Evolutionary conservation across 2,113 vertebrate genomes (phyloP).

Genomic region (Oenanthe melanoleuca): DNA sequence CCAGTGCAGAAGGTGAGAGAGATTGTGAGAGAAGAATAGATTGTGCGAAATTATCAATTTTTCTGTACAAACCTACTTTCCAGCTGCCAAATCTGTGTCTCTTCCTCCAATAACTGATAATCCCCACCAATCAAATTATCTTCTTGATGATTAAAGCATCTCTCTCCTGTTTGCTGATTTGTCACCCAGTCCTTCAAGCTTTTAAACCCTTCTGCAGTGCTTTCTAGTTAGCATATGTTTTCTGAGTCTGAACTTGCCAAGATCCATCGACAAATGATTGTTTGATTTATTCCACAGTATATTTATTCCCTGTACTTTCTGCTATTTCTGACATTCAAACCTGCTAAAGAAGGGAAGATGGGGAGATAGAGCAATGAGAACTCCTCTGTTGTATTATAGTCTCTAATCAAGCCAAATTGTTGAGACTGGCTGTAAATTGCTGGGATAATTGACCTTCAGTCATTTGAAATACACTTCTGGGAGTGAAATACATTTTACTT

Average conservation of each 20-base stretch:
- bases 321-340: neutral
- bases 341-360: neutral
- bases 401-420: slow-evolving; percentile 11
- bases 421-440: slow-evolving; percentile 22
- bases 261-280: neutral
- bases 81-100: neutral
- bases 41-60: neutral
- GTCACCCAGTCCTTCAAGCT: neutral
- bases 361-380: neutral
- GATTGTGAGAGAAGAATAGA: neutral
- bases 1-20: neutral
- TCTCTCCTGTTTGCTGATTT: neutral
- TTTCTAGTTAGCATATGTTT: neutral
- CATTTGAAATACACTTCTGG: slow-evolving; percentile 5
- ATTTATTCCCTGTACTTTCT: neutral
- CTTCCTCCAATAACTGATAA: neutral
- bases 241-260: neutral
- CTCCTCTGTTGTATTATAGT: neutral
- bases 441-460: slow-evolving; percentile 39
- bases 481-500: neutral
- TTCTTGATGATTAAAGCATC: neutral
- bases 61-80: neutral
- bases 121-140: neutral
- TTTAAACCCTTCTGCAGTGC: neutral
- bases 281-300: neutral